Evolutionary conservation across 1,140 invertebrate species (phyloP).

Genomic region (Cepaea nemoralis): DNA sequence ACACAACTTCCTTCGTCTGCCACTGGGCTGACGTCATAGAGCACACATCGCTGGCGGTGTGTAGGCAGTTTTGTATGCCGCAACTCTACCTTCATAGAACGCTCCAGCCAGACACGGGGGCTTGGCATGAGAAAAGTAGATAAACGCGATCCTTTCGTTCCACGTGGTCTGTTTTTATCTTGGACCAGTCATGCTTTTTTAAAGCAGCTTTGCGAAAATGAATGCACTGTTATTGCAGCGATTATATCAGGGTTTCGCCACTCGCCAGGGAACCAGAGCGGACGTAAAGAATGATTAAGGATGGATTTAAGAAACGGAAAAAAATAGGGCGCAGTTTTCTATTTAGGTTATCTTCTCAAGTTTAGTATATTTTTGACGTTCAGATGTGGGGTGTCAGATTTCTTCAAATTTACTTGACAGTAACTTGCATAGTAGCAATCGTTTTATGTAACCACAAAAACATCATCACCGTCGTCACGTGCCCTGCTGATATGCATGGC

Average conservation of each 20-base stretch:
- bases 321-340: not conserved
- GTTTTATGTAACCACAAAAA: no score
- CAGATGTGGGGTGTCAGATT: no score
- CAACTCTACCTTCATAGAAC: not conserved
- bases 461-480: no score
- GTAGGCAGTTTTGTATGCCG: not conserved
- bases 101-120: not conserved
- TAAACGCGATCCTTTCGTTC: not conserved
- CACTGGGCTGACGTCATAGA: not conserved
- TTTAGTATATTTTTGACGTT: no score
- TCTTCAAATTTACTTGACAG: no score
- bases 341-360: not conserved
- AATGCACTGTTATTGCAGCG: not conserved
- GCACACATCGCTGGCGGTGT: not conserved
- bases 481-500: no score
- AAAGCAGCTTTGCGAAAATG: not conserved
- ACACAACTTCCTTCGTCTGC: not conserved
- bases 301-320: not conserved
- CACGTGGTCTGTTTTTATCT: not conserved
- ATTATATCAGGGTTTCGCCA: not conserved
- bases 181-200: not conserved
- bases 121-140: not conserved
- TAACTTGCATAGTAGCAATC: no score
- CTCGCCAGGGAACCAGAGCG: not conserved
- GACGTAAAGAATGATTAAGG: not conserved